Evolutionary conservation across 2,113 vertebrate genomes (phyloP).

Genomic region (Dasyornis broadbenti): DNA sequence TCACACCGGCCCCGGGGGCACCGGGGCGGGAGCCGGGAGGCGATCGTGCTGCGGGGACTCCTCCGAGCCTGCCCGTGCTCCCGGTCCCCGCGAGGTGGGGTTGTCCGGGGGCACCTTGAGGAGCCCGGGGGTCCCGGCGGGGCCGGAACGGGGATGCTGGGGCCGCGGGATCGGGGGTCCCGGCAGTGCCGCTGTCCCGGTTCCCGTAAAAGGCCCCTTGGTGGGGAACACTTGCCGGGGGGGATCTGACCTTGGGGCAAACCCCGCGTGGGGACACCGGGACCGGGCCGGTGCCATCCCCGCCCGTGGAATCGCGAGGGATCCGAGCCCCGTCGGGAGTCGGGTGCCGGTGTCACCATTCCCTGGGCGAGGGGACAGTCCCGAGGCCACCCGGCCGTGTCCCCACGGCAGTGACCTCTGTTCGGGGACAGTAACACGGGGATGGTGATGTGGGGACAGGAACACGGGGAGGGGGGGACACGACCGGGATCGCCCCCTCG

Average conservation of each 20-base stretch:
- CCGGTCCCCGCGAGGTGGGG: not conserved
- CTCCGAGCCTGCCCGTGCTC: not conserved
- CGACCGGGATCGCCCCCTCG: not conserved
- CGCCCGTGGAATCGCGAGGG: not conserved
- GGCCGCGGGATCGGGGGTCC: not conserved
- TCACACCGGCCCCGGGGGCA: not conserved
- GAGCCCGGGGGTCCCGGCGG: not conserved
- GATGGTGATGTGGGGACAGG: not conserved
- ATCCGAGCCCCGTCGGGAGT: no score
- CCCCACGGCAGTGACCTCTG: not conserved
- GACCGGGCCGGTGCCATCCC: not conserved
- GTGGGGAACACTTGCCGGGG: not conserved
- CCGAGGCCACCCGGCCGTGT: not conserved
- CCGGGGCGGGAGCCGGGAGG: not conserved
- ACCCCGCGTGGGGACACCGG: not conserved
- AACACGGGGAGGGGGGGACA: not conserved
- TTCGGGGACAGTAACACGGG: not conserved
- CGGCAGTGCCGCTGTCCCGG: not conserved
- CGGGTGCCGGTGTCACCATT: not conserved
- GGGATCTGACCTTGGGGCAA: not conserved
- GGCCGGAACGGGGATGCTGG: not conserved
- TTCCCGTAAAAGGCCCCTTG: no score
- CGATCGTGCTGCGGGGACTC: not conserved
- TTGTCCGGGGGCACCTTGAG: not conserved
- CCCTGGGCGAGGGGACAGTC: not conserved